These are phyloP conservation scores for Heliconius sara DNA, from an alignment of 2,888 invertebrate genomes.

Conservation along the genomic window DNA sequence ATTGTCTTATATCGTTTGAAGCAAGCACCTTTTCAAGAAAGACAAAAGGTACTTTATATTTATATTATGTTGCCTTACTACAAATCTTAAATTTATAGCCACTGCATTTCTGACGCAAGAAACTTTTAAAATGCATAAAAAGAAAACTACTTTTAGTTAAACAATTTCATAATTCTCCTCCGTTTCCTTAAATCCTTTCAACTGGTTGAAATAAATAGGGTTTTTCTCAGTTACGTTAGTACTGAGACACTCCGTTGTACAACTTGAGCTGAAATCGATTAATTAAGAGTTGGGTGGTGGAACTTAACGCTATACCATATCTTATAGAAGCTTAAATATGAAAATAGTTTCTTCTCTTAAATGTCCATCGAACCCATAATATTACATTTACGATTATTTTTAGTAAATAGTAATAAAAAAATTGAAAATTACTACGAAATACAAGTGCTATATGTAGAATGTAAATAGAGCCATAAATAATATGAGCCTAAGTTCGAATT, in stretches of 20 bases:
- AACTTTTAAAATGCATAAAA: not conserved
- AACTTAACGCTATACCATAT: not conserved
- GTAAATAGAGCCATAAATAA: too few relatives aligned
- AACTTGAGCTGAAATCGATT: not conserved
- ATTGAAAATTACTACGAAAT: too few relatives aligned
- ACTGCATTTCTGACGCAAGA: slow-evolving; percentile 11
- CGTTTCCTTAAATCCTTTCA: not conserved
- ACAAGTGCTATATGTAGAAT: too few relatives aligned
- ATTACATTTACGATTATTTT: not conserved
- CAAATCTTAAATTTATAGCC: slow-evolving; percentile 8
- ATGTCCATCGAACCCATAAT: not conserved
- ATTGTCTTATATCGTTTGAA: not conserved
- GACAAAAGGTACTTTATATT: not conserved
- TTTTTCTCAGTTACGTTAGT: not conserved
- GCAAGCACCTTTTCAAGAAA: not conserved
- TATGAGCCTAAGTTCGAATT: too few relatives aligned
- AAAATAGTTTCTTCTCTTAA: not conserved
- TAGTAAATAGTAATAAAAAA: too few relatives aligned
- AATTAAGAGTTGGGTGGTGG: not conserved
- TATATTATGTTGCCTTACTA: not conserved
- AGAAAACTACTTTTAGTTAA: not conserved
- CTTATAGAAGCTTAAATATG: not conserved
- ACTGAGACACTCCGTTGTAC: too few relatives aligned
- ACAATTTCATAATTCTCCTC: not conserved
- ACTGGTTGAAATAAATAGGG: not conserved